These are phyloP conservation scores for Olivierus martensii DNA, from an alignment of 1,140 invertebrate genomes.

Conservation along the genomic window DNA sequence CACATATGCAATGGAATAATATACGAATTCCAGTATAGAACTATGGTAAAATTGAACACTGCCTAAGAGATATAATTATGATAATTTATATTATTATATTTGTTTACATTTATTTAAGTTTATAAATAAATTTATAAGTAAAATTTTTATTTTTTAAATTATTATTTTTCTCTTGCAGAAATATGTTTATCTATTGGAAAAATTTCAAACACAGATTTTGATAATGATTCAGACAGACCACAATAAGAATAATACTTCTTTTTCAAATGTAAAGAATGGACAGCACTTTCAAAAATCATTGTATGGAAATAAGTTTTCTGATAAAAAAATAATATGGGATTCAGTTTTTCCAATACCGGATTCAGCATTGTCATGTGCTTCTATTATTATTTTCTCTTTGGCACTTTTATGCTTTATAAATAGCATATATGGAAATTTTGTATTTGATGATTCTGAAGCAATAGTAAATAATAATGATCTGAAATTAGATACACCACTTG, in stretches of 20 bases:
- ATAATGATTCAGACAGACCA: slow-evolving; percentile 8
- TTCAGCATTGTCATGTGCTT: slow-evolving; percentile 19
- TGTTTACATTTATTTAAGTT: no score
- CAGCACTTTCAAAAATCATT: background rate
- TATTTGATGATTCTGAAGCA: slow-evolving; percentile 81
- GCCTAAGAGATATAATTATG: no score
- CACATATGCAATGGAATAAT: no score
- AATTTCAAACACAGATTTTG: no score
- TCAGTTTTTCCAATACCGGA: slow-evolving; percentile 8
- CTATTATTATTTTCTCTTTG: slow-evolving; percentile 25
- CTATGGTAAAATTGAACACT: no score
- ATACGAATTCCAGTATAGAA: no score
- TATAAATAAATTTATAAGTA: no score
- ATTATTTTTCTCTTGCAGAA: no score
- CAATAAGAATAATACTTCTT: slow-evolving; percentile 4
- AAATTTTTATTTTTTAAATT: no score
- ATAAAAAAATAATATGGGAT: slow-evolving; percentile 10
- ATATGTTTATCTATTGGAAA: no score
- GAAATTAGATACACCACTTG: slow-evolving; percentile 39
- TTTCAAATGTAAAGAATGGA: slow-evolving; percentile 4
- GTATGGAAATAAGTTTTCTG: background rate
- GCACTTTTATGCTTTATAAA: slow-evolving; percentile 32
- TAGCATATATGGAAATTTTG: slow-evolving; percentile 62
- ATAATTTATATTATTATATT: no score
- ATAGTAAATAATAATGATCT: slow-evolving; percentile 74